Conservation (phyloP, 2,113 vertebrate species). For the Naja naja region DNA sequence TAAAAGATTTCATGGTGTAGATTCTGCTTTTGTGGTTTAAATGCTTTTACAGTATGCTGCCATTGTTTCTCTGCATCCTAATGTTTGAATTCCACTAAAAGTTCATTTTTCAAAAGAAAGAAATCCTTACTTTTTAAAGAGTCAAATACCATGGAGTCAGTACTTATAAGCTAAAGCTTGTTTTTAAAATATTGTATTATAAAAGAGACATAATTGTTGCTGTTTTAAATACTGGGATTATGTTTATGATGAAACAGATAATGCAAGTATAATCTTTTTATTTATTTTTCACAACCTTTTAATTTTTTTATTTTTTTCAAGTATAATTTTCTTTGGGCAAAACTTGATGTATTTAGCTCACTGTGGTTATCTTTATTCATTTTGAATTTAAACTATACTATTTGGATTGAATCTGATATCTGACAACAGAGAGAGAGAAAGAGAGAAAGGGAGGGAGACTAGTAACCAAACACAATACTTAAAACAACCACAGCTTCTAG, state of each 20-base stretch:
- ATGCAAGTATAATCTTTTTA: background rate
- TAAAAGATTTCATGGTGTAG: background rate
- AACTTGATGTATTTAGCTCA: background rate
- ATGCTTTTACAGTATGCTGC: background rate
- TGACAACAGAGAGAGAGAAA: background rate
- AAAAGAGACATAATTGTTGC: background rate
- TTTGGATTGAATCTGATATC: background rate
- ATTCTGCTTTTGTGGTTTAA: background rate
- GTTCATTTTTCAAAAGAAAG: background rate
- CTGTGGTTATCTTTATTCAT: background rate
- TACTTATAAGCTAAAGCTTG: background rate
- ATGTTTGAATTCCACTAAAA: background rate
- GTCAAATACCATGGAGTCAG: background rate
- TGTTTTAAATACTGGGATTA: background rate
- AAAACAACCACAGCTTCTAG: background rate
- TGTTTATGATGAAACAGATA: background rate
- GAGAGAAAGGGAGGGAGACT: background rate
- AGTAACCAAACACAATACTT: background rate
- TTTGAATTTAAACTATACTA: background rate
- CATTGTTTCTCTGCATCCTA: background rate
- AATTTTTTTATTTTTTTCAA: background rate
- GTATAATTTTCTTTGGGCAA: background rate
- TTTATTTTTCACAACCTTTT: background rate
- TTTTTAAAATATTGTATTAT: background rate
- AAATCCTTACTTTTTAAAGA: background rate